Conservation (phyloP, 2,113 vertebrate genomes). For the Antechinus stuartii region DNA sequence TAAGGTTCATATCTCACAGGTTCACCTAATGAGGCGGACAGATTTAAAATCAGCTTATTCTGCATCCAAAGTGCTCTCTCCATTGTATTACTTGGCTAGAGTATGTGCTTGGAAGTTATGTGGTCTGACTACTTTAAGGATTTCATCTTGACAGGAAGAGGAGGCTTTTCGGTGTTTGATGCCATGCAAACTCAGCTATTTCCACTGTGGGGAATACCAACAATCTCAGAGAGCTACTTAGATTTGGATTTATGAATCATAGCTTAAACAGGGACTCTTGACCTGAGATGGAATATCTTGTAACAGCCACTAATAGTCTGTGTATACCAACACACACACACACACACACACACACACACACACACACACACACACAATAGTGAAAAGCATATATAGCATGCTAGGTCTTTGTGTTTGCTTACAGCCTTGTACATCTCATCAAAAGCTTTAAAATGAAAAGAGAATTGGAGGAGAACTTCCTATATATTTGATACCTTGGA, state of each 20-base stretch:
- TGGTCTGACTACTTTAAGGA: not conserved
- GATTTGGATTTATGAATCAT: not conserved
- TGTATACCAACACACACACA: not conserved
- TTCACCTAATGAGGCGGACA: not conserved
- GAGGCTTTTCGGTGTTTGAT: not conserved
- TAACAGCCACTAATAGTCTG: not conserved
- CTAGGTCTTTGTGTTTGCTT: not conserved
- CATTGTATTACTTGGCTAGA: not conserved
- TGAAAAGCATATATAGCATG: not conserved
- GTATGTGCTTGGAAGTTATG: not conserved
- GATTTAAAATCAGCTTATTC: not conserved
- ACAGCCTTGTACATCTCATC: not conserved
- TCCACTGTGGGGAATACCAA: not conserved
- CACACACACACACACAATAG: not conserved
- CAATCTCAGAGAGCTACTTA: not conserved
- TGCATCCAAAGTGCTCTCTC: not conserved
- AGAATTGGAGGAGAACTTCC: not conserved
- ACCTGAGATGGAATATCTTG: not conserved
- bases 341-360: not conserved
- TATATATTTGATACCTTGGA: not conserved
- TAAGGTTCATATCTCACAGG: too few species aligned
- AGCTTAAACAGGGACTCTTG: not conserved
- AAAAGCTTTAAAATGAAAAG: not conserved
- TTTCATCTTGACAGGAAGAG: not conserved
- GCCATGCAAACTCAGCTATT: not conserved